A percentile compares a stretch with the other conserved stretches of the same genome.
Conservation (phyloP, 1,140 invertebrate species). For the Ceratina calcarata region DNA sequence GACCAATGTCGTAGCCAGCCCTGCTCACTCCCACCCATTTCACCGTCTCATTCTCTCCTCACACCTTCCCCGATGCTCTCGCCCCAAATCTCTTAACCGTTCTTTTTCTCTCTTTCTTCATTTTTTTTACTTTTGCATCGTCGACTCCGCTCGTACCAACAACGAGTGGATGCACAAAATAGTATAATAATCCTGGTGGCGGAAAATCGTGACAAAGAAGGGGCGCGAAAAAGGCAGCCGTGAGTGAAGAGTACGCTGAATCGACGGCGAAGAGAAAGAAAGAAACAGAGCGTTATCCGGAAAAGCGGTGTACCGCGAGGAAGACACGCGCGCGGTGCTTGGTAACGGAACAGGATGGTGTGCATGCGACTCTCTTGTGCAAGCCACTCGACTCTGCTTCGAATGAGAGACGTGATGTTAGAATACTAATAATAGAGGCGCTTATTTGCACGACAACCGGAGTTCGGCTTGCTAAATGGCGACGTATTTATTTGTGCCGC, state of each 20-base stretch:
- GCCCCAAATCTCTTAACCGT: conserved; percentile 74
- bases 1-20: conserved; percentile 75
- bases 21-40: conserved; percentile 4
- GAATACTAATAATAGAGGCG: conserved; percentile 42
- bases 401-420: conserved; percentile 39
- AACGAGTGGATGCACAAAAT: conserved; percentile 41
- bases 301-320: conserved; percentile 14
- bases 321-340: background rate
- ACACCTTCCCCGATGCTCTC: conserved; percentile 66
- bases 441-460: conserved; percentile 30
- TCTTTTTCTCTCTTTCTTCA: conserved; percentile 8
- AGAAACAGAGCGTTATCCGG: conserved; percentile 31
- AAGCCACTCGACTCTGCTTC: conserved; percentile 34
- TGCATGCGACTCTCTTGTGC: conserved; percentile 11
- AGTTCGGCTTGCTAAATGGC: conserved; percentile 10
- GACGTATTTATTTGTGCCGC: conserved; percentile 28
- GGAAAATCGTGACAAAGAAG: conserved; percentile 1
- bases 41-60: conserved; percentile 31
- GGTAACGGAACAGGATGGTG: background rate
- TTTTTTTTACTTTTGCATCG: background rate
- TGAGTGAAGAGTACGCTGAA: conserved; percentile 10
- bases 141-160: conserved; percentile 24
- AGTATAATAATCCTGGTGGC: too few species aligned
- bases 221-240: conserved; percentile 39
- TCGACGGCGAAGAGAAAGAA: background rate